Evolutionary conservation across 2,888 invertebrate species (phyloP), one percentile per base, ranked within the genome.

Genomic region (Theodoxus fluviatilis): DNA sequence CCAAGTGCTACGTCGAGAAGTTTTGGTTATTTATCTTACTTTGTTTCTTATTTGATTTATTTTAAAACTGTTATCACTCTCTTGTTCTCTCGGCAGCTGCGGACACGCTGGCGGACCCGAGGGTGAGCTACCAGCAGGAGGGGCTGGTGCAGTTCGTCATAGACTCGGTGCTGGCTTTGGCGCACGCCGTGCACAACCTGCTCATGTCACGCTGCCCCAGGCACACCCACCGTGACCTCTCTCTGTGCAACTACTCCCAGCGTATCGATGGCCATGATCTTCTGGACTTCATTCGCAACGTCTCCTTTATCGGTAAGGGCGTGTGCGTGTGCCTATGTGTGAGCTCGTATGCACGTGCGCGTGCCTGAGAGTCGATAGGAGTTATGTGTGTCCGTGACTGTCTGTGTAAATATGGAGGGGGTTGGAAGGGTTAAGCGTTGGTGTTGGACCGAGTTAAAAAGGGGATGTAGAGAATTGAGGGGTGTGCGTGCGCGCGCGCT

Each of bases 251-350:
- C 0, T 31, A 70, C 15, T 66, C 70, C 4, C 72, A 69, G 3
- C 67, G 74, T 15, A 71, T 83, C 1, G 83, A 88, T 3, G 92
- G 92, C 40, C 88, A 88, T 31, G 88, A 89, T 64, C 89, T 93
- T 33, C 89, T 92, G 61, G 89, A 90, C 66, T 90, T 90, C 81
- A 91, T 91, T 75, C 86, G 91, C 70, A 92, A 91, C 81, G 90
- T 91, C 71, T 90, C 90, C 3, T 91, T 92, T 78, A 87, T 86
- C 65, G 90, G 89, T 89, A 79, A 78, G 81, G 38, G 15, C 25
- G n/a, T n/a, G n/a, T n/a, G n/a, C n/a, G n/a, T n/a, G n/a, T n/a
- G n/a, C n/a, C n/a, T n/a, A n/a, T n/a, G n/a, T n/a, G n/a, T n/a
- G n/a, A n/a, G n/a, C n/a, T n/a, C n/a, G n/a, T n/a, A n/a, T n/a